These are phyloP conservation scores for Cottus gobio DNA, from an alignment of 2,113 vertebrate species.

Conservation along the genomic window DNA sequence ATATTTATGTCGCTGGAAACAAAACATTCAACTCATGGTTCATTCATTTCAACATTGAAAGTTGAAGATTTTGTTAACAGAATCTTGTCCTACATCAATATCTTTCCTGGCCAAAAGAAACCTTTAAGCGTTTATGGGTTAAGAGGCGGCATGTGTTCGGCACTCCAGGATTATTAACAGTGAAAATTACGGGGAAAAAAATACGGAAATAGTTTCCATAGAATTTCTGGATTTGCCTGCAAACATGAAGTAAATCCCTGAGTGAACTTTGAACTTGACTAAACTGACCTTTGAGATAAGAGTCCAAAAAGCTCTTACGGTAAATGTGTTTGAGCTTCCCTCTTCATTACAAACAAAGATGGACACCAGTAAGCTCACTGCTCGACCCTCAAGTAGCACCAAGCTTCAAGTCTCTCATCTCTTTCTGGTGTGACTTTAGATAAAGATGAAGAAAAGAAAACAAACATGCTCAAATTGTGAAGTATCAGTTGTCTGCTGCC, in stretches of 20 bases:
- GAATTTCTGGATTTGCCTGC: neutral
- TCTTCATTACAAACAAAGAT: neutral
- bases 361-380: neutral
- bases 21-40: no score
- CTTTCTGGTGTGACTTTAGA: neutral
- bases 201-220: neutral
- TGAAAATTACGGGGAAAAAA: no score
- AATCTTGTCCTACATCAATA: neutral
- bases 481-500: slow-evolving; percentile 23
- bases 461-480: neutral
- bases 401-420: neutral
- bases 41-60: no score
- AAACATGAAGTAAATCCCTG: neutral
- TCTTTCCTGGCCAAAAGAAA: neutral
- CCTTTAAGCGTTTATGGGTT: neutral
- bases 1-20: neutral
- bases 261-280: neutral
- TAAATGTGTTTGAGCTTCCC: neutral
- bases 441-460: neutral
- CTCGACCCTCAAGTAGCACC: no score
- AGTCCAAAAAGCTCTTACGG: neutral
- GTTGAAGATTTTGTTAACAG: neutral
- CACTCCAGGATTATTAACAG: neutral
- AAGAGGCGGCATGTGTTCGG: neutral
- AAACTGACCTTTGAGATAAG: neutral